Conservation (phyloP, 2,113 vertebrate genomes). For the Puma concolor region DNA sequence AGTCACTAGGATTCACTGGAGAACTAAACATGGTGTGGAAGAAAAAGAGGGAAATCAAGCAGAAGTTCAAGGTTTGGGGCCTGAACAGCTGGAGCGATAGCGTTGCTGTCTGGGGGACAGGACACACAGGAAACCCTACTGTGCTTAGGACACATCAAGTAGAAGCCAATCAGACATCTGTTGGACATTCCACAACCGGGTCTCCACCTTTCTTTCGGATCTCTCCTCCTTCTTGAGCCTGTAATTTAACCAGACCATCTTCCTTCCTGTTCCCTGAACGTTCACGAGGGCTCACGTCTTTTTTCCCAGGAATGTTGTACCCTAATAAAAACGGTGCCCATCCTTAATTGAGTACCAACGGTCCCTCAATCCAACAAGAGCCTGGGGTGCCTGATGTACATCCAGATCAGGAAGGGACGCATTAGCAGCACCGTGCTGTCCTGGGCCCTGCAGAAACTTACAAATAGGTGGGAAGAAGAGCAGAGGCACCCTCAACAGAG, state of each 20-base stretch:
- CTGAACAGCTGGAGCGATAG: neutral
- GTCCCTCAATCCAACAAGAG: neutral
- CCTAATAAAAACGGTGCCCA: neutral
- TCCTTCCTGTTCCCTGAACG: neutral
- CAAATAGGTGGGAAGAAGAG: neutral
- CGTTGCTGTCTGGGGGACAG: accelerated
- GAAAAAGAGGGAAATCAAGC: neutral
- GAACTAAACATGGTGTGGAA: neutral
- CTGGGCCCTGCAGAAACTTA: neutral
- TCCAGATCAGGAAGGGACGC: no score
- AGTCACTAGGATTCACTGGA: neutral
- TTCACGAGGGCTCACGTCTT: neutral
- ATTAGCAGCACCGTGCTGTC: neutral
- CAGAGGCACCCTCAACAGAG: neutral
- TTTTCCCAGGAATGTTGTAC: neutral
- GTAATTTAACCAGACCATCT: neutral
- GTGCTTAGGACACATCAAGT: neutral
- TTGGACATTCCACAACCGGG: accelerated
- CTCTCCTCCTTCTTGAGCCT: neutral
- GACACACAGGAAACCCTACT: neutral
- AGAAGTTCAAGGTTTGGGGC: neutral
- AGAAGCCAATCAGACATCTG: neutral
- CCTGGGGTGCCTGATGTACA: neutral
- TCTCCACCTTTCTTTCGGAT: no score
- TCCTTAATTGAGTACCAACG: neutral